Base-by-base conservation (phyloP, 2,888 invertebrate species). In the Phoronis australis region DNA sequence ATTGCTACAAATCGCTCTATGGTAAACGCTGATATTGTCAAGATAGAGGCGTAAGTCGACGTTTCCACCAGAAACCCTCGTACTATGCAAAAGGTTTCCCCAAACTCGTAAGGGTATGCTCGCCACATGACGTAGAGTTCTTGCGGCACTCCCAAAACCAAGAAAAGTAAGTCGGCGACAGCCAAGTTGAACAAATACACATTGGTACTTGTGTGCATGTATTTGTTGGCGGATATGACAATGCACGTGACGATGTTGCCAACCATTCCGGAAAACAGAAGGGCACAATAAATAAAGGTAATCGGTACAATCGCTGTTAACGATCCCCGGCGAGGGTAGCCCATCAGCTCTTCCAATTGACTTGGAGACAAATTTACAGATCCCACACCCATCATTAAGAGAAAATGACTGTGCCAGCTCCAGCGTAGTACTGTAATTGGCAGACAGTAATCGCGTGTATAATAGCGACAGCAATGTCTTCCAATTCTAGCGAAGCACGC, bases 111-210 rank as follows among this genome's bases (percentile, higher is more conserved):
- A 3, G 76, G 76, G 51, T 77, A 76, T 6, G 66, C 62, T 5
- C 68, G 69, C 76, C 73, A 73, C 39, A 70, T 65, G 4, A 56
- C 52, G 70, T 88, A 84, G 43, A 89, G 81, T 70, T 91, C 91
- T 59, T 86, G 86, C 0, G 90, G 90, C 65, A 90, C 83, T 0
- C 90, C 91, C 54, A 87, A 83, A 0, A 88, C 75, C 18, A 90
- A 78, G 18, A 90, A 79, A 23, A 90, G 78, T 37, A 90, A 81
- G 73, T 91, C 90, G 1, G 89, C 88, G 54, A 90, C 78, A 15
- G 92, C 90, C 77, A 92, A 79, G 70, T 88, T 91, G 79, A 91
- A 89, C 42, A 92, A 81, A 71, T 91, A 92, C 69, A 89, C 91
- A 71, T 92, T 91, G 4, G 68, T 70, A 9, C 66, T 64, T 2